Evolutionary conservation across 2,888 invertebrate species (phyloP).

Genomic region (Dynastes hyllus): DNA sequence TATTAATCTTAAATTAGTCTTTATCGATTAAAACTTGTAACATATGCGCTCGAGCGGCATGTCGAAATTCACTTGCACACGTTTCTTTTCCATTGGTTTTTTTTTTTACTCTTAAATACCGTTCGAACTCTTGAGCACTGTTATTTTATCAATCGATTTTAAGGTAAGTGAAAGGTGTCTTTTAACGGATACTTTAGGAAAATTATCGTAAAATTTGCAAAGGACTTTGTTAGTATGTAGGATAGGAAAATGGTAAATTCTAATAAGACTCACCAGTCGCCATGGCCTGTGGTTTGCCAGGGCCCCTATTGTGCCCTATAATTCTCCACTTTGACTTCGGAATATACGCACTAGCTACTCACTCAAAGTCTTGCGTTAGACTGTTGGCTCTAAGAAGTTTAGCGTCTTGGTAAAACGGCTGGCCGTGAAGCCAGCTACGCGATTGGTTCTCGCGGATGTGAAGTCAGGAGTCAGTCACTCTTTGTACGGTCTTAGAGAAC

Average conservation of each 20-base stretch:
- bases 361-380: conserved; percentile 68
- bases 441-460: conserved; percentile 52
- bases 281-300: conserved; percentile 67
- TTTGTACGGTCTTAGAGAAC: conserved; percentile 47
- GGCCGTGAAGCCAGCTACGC: conserved; percentile 61
- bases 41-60: neutral
- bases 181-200: conserved; percentile 16
- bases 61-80: conserved; percentile 37
- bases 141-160: conserved; percentile 37
- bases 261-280: conserved; percentile 66
- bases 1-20: conserved; percentile 1
- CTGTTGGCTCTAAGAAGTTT: conserved; percentile 63
- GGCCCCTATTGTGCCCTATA: conserved; percentile 64
- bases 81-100: conserved; percentile 20
- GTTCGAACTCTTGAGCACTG: conserved; percentile 43
- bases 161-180: conserved; percentile 48
- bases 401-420: conserved; percentile 61
- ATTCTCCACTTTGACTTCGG: conserved; percentile 64
- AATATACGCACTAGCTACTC: conserved; percentile 64
- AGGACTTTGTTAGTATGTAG: neutral
- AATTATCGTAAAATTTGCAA: neutral
- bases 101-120: conserved; percentile 20
- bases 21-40: neutral
- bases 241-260: conserved; percentile 17
- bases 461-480: conserved; percentile 53